These are phyloP conservation scores for Trachelus troglodyta DNA, from an alignment of 2,888 invertebrate species.

Conservation along the genomic window DNA sequence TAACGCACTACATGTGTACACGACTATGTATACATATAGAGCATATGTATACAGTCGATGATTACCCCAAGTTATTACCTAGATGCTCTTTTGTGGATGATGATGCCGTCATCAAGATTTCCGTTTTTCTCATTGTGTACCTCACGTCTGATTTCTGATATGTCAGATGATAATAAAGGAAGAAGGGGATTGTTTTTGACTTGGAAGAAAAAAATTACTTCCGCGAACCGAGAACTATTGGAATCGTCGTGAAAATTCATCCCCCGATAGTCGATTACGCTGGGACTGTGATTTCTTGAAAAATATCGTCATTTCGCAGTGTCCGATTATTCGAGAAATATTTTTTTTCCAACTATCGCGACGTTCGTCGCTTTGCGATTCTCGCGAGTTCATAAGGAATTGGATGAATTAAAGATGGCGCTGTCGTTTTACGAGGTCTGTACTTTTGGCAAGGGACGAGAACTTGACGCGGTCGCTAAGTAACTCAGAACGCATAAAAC, in stretches of 20 bases:
- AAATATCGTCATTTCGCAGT: no score
- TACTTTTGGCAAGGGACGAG: not conserved
- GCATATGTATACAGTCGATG: conserved; percentile 41
- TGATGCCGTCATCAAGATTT: conserved; percentile 28
- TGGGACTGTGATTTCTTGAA: no score
- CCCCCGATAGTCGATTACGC: no score
- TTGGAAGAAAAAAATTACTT: no score
- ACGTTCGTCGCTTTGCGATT: not conserved
- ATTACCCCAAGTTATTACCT: conserved; percentile 57
- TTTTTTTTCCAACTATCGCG: no score
- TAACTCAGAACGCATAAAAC: conserved; percentile 5
- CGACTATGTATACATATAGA: not conserved
- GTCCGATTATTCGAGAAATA: no score
- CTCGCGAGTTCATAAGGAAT: not conserved
- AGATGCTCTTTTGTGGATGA: conserved; percentile 48
- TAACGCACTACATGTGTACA: conserved; percentile 7
- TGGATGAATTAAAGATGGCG: not conserved
- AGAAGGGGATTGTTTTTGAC: no score
- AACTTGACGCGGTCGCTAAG: not conserved
- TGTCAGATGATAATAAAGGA: no score
- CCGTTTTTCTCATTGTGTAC: conserved; percentile 5
- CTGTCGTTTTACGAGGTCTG: conserved; percentile 6
- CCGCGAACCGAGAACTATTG: no score
- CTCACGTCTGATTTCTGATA: not conserved
- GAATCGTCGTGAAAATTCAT: no score